These are phyloP conservation scores for Daphoenositta chrysoptera DNA, from an alignment of 2,113 vertebrate genomes.

Conservation along the genomic window DNA sequence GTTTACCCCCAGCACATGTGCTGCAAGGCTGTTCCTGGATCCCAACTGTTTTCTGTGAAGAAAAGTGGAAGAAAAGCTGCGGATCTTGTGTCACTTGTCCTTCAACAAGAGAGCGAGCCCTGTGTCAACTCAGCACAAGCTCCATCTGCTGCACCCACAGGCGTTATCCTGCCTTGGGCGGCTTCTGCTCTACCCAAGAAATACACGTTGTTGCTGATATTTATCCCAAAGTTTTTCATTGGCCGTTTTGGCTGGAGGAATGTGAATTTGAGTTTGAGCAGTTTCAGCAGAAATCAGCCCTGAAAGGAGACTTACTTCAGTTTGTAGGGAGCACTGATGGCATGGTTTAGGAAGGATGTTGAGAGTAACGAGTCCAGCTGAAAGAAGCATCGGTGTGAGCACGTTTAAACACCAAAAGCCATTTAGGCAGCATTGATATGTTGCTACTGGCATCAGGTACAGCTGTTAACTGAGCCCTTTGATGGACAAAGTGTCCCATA, in stretches of 20 bases:
- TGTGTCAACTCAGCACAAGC: fast-evolving
- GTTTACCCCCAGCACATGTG: conserved; percentile 15
- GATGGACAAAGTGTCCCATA: background rate
- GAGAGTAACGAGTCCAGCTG: background rate
- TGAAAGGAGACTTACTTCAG: background rate
- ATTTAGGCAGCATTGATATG: background rate
- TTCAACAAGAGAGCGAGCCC: background rate
- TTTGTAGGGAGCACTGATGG: background rate
- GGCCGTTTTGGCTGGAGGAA: background rate
- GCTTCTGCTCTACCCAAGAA: background rate
- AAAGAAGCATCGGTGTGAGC: background rate
- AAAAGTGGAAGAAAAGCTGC: background rate
- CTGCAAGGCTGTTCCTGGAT: background rate
- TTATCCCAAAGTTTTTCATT: background rate
- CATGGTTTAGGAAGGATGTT: background rate
- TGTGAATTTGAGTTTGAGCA: background rate
- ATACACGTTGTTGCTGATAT: background rate
- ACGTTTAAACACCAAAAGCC: background rate
- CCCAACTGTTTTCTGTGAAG: background rate
- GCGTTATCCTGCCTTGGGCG: background rate
- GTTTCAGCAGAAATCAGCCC: background rate
- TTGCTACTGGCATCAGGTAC: background rate
- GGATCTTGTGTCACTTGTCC: background rate
- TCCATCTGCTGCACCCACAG: background rate
- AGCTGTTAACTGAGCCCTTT: background rate